Evolutionary conservation across 2,888 invertebrate genomes (phyloP).

Genomic region (Hololepta plana): DNA sequence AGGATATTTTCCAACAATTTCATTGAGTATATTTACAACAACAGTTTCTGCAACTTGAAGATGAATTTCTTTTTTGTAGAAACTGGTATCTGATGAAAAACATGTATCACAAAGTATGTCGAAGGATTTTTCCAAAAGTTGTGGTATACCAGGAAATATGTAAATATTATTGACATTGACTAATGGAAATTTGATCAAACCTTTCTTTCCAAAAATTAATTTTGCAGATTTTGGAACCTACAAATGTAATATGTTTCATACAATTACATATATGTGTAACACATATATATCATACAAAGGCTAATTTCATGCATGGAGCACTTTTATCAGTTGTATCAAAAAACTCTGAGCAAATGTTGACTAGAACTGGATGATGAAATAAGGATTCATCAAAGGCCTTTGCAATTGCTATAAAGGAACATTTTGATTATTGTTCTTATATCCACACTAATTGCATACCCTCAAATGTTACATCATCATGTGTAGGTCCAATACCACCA

Average conservation of each 20-base stretch:
- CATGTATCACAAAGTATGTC: conserved; percentile 18
- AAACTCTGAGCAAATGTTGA: conserved; percentile 26
- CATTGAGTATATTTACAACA: conserved; percentile 25
- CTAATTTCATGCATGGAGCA: conserved; percentile 27
- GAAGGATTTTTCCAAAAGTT: conserved; percentile 28
- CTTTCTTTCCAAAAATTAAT: conserved; percentile 24
- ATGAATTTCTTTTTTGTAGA: conserved; percentile 26
- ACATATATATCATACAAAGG: conserved; percentile 15
- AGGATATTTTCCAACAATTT: conserved; percentile 28
- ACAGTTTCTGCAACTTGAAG: conserved; percentile 28
- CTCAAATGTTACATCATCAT: conserved; percentile 60
- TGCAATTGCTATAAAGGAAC: conserved; percentile 27
- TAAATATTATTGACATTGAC: conserved; percentile 40
- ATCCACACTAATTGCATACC: conserved; percentile 22
- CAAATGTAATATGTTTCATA: conserved; percentile 17
- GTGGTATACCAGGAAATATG: conserved; percentile 54
- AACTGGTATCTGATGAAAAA: conserved; percentile 24
- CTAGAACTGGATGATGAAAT: conserved; percentile 27
- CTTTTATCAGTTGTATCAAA: conserved; percentile 24
- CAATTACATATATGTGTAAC: neutral
- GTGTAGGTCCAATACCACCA: conserved; percentile 63
- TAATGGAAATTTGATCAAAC: conserved; percentile 25
- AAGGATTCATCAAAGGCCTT: conserved; percentile 31
- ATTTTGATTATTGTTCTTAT: neutral
- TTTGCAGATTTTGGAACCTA: conserved; percentile 30